Evolutionary conservation across 2,113 vertebrate genomes (phyloP).

Genomic region (Toxotes jaculatrix): DNA sequence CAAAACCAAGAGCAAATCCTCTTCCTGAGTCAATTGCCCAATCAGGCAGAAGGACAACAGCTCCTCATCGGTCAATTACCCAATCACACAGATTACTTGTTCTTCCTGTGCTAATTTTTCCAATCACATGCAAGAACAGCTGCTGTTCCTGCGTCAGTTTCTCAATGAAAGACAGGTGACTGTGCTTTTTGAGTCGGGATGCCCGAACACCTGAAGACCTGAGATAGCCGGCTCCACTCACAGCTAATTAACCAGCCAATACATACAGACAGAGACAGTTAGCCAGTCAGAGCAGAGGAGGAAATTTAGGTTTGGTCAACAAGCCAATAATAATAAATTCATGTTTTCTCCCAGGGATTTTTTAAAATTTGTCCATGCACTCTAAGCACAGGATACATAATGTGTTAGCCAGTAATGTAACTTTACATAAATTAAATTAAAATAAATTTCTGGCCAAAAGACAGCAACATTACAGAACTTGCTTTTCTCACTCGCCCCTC

Average conservation of each 20-base stretch:
- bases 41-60: slow-evolving; percentile 70
- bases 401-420: too few relatives aligned
- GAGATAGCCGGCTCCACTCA: background rate
- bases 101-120: slow-evolving; percentile 7
- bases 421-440: too few relatives aligned
- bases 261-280: background rate
- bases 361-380: too few relatives aligned
- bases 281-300: background rate
- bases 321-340: background rate
- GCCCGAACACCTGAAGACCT: background rate
- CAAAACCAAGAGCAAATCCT: slow-evolving; percentile 30
- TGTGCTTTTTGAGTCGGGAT: background rate
- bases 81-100: slow-evolving; percentile 36
- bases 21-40: slow-evolving; percentile 65
- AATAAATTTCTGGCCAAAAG: too few relatives aligned
- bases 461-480: too few relatives aligned
- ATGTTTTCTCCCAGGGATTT: too few relatives aligned
- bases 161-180: background rate
- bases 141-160: background rate
- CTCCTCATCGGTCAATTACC: slow-evolving; percentile 61
- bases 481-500: too few relatives aligned
- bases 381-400: too few relatives aligned
- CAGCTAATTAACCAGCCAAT: background rate
- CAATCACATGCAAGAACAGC: slow-evolving; percentile 6
- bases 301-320: background rate